Percentiles rank a stretch among this genome's conserved stretches.
These are phyloP conservation scores for Brachycybe producta DNA, from an alignment of 2,888 invertebrate genomes.

Conservation along the genomic window DNA sequence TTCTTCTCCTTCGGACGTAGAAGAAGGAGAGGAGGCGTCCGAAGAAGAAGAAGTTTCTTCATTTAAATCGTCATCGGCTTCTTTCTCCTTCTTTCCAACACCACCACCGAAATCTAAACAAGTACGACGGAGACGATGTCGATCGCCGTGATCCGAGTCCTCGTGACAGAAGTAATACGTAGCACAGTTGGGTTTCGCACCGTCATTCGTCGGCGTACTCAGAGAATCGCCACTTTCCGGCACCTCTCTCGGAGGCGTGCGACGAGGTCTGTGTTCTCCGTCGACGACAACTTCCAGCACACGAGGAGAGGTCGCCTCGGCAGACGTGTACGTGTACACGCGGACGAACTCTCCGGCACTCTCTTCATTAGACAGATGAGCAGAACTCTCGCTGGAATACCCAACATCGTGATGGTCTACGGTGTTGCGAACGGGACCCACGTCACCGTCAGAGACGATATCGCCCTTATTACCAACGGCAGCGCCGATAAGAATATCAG, in stretches of 20 bases:
- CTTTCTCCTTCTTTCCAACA: not conserved
- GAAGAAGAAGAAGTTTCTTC: no score
- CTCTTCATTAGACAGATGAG: constrained; percentile 32
- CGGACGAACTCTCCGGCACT: constrained; percentile 21
- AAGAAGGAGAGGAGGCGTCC: no score
- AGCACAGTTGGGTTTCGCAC: constrained; percentile 48
- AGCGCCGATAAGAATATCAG: no score
- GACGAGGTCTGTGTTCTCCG: constrained; percentile 1
- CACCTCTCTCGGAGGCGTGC: not conserved
- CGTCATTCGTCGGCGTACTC: not conserved
- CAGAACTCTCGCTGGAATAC: constrained; percentile 34
- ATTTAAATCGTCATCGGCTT: constrained; percentile 15
- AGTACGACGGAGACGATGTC: not conserved
- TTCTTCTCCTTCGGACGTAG: constrained; percentile 40
- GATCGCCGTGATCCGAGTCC: constrained; percentile 75
- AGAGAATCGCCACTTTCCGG: not conserved
- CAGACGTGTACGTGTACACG: constrained; percentile 14
- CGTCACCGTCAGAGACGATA: constrained; percentile 5
- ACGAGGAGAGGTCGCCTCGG: constrained; percentile 1
- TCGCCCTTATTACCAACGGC: not conserved
- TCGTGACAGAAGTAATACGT: constrained; percentile 74
- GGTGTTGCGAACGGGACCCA: not conserved
- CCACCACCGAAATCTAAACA: not conserved
- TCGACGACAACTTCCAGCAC: constrained; percentile 6
- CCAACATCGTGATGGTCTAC: constrained; percentile 29